Evolutionary conservation across 2,888 invertebrate species (phyloP).

Genomic region (Autographa pulchrina): DNA sequence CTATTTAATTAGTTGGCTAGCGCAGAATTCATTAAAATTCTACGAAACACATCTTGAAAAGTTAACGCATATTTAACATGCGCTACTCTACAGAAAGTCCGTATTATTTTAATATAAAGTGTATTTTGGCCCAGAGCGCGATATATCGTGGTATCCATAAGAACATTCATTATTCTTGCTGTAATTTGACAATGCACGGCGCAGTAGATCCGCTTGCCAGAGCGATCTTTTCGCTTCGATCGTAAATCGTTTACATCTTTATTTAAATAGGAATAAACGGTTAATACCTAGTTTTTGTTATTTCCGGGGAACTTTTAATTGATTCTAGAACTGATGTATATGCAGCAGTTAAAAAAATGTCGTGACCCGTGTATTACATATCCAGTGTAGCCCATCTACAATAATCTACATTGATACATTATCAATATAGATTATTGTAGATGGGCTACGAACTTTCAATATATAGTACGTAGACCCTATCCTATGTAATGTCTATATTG

Average conservation of each 20-base stretch:
- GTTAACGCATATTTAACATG: slow-evolving; percentile 30
- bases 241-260: background rate
- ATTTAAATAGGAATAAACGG: background rate
- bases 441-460: too few relatives aligned
- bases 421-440: too few relatives aligned
- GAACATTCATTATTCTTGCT: slow-evolving; percentile 60
- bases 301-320: background rate
- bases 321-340: too few relatives aligned
- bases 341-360: too few relatives aligned
- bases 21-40: background rate
- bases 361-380: too few relatives aligned
- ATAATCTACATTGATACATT: too few relatives aligned
- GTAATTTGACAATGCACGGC: slow-evolving; percentile 65
- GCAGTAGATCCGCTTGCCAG: slow-evolving; percentile 47
- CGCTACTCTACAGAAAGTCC: slow-evolving; percentile 19
- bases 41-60: slow-evolving; percentile 18
- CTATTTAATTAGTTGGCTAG: background rate
- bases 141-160: slow-evolving; percentile 36
- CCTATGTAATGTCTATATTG: too few relatives aligned
- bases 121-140: slow-evolving; percentile 44
- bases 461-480: too few relatives aligned
- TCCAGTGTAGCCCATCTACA: too few relatives aligned
- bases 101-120: slow-evolving; percentile 37
- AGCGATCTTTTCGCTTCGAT: slow-evolving; percentile 20
- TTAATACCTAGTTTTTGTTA: background rate